phyloP scores from a whole-genome alignment of 2,888 invertebrate species.

The Calameuta pallipes region DNA sequence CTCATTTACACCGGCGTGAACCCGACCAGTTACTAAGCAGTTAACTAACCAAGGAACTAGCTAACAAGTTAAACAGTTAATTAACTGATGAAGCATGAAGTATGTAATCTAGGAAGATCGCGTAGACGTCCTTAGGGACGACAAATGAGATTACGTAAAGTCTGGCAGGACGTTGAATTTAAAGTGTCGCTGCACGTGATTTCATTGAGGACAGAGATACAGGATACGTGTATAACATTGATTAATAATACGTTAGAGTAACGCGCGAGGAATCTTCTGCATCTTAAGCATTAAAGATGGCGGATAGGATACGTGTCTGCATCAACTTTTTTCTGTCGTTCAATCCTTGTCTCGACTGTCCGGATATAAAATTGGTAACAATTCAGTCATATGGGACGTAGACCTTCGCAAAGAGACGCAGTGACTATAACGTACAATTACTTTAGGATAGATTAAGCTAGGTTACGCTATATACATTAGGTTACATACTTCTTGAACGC shows the following conservation, averaged over 20 bases:
- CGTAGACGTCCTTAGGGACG: neutral
- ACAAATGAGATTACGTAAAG: neutral
- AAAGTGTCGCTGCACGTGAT: neutral
- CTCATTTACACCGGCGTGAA: neutral
- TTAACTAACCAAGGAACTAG: neutral
- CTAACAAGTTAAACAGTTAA: neutral
- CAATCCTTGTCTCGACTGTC: neutral
- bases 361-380: neutral
- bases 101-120: neutral
- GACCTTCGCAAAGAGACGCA: neutral
- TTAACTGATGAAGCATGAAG: neutral
- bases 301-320: neutral
- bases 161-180: neutral
- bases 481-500: neutral
- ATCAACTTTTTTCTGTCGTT: neutral
- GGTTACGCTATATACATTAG: neutral
- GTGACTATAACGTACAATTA: neutral
- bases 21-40: neutral
- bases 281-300: neutral
- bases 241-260: neutral
- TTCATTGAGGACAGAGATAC: neutral
- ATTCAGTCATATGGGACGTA: neutral
- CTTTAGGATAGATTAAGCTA: neutral
- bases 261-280: neutral
- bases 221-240: neutral